Percentiles rank a stretch among this genome's conserved stretches.
These are phyloP conservation scores for Pelagia noctiluca DNA, from an alignment of 30 jellyfish, hydroid and myxozoan genomes.

Conservation along the genomic window DNA sequence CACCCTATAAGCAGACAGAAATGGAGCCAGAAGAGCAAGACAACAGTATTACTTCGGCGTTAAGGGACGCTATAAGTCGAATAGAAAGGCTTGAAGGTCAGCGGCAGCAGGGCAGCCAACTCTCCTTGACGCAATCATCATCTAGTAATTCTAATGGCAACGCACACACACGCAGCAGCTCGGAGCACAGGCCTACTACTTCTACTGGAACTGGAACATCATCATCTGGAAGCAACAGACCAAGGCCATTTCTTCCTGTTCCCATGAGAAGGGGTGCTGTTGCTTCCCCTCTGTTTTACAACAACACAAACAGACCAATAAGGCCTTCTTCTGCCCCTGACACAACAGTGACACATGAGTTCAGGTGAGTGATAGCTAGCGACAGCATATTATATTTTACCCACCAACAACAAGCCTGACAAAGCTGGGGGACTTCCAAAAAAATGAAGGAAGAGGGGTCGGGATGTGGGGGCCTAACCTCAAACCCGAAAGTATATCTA, in stretches of 20 bases:
- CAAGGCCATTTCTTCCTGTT: slow-evolving; percentile 27
- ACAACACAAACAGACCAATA: slow-evolving; percentile 6
- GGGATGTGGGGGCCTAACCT: no score
- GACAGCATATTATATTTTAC: no score
- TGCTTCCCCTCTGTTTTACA: slow-evolving; percentile 8
- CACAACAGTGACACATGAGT: slow-evolving; percentile 6
- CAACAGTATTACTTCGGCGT: slow-evolving; percentile 8
- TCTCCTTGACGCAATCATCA: slow-evolving; percentile 9
- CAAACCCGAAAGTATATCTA: no score
- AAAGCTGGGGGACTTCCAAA: no score
- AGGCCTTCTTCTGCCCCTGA: slow-evolving; percentile 22
- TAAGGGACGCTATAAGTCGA: slow-evolving; percentile 13
- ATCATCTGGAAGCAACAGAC: slow-evolving; percentile 20
- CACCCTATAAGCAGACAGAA: no score
- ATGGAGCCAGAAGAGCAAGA: slow-evolving; percentile 22
- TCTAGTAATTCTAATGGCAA: neutral
- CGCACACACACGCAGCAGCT: slow-evolving; percentile 13
- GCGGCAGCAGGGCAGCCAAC: slow-evolving; percentile 23
- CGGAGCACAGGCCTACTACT: no score
- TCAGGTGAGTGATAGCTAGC: slow-evolving; percentile 5
- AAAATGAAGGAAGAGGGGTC: no score
- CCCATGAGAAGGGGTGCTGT: slow-evolving; percentile 25
- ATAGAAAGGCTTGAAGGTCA: slow-evolving; percentile 13
- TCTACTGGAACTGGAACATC: neutral
- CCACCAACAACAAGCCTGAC: no score